Evolutionary conservation across 1,140 invertebrate species (phyloP), one percentile per base, ranked within the genome.

Genomic region (Drosophila cardini): DNA sequence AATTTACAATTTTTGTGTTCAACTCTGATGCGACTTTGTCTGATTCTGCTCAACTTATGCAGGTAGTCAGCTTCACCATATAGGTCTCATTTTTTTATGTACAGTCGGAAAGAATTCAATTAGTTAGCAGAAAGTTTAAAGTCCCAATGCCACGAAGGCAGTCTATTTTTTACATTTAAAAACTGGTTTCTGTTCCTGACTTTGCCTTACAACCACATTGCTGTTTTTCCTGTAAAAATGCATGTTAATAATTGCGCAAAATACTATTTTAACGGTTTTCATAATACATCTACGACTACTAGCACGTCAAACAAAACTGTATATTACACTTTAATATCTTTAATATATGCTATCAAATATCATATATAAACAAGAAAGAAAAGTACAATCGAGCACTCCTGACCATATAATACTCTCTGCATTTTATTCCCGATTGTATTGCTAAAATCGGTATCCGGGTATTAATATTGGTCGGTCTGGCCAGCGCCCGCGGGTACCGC

Each of bases 31-130:
- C 13, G n/a, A 46, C 34, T 62, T 61, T 62, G 57, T 62, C 21
- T 48, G 43, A 9, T 56, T 18, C n/a, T 15, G 55, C 42, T 34
- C 15, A 53, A 56, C 73, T 57, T 67, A 80, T 64, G 75, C 75
- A 71, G 70, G 78, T 81, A 57, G 73, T 86, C 76, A 82, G 76
- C 65, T 78, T 78, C 77, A 83, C 38, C 84, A 80, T 83, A 77
- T 89, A 70, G 76, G 72, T 76, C 52, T 72, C 70, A 67, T 45
- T 43, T 32, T 62, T 60, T 57, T 55, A 9, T 53, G 42, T 11
- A 55, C 15, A 38, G 52, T 43, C 67, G 57, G 79, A 72, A 79
- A 82, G 78, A 78, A 69, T 68, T 68, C 64, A 38, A 61, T 50
- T 73, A 38, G 42, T 34, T n/a, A 70, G 43, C 38, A 61, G 26